Evolutionary conservation across 2,888 invertebrate genomes (phyloP).

Genomic region (Crossocerus cetratus): DNA sequence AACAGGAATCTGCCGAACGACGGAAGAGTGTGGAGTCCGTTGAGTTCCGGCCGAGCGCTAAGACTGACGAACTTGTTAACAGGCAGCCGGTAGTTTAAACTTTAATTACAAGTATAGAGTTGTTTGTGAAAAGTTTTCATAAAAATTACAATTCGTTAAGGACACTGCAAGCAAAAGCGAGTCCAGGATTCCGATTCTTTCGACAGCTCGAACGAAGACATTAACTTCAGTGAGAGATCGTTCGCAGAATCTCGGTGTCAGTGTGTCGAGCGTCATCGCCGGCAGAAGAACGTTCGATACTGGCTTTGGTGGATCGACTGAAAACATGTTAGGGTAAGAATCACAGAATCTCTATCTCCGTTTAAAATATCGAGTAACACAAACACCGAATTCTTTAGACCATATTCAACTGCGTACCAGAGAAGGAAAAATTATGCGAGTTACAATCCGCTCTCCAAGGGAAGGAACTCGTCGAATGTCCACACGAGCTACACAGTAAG

Average conservation of each 20-base stretch:
- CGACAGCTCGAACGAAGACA: conserved; percentile 42
- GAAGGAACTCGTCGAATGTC: conserved; percentile 11
- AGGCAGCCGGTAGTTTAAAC: background rate
- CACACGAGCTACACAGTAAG: conserved; percentile 36
- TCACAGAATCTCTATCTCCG: conserved; percentile 6
- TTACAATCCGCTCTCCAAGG: conserved; percentile 12
- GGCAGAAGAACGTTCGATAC: conserved; percentile 29
- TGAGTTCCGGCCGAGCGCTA: background rate
- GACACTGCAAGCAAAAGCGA: conserved; percentile 49
- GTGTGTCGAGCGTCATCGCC: conserved; percentile 21
- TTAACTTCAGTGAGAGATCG: conserved; percentile 25
- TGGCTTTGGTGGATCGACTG: conserved; percentile 1
- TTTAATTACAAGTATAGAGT: background rate
- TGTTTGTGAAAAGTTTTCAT: background rate
- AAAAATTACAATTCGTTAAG: conserved; percentile 12
- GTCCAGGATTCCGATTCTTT: conserved; percentile 56
- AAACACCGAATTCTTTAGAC: conserved; percentile 21
- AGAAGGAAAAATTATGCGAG: conserved; percentile 39
- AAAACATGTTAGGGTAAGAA: conserved; percentile 19
- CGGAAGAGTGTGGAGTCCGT: background rate
- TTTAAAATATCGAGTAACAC: conserved; percentile 31
- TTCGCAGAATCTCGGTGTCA: conserved; percentile 30
- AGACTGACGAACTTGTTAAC: background rate
- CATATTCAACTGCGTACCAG: conserved; percentile 35
- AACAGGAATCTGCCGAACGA: background rate